phyloP scores from a whole-genome alignment of 2,888 invertebrate species.

The Antheraea yamamai region DNA sequence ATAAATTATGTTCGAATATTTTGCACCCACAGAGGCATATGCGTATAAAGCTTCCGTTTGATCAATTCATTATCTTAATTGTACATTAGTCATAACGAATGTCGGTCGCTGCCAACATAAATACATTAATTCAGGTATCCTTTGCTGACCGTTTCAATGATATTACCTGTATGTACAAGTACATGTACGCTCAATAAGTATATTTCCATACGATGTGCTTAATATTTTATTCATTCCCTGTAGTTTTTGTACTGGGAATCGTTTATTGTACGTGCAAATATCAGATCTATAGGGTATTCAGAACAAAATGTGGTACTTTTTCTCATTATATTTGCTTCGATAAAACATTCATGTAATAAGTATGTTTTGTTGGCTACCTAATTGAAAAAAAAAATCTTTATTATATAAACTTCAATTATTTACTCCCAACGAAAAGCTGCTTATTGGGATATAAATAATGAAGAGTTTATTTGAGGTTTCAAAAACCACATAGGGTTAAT shows the following conservation, averaged over 20 bases:
- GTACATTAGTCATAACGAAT: conserved; percentile 18
- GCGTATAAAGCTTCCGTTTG: not conserved
- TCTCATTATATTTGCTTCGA: not conserved
- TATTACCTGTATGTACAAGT: conserved; percentile 22
- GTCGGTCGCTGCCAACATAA: conserved; percentile 13
- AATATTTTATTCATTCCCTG: conserved; percentile 23
- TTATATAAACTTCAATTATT: too few species aligned
- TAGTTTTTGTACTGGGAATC: conserved; percentile 7
- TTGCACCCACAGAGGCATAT: not conserved
- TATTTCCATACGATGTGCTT: conserved; percentile 24
- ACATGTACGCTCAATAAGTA: not conserved
- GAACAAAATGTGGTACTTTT: not conserved
- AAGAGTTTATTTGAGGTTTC: too few species aligned
- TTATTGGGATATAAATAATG: too few species aligned
- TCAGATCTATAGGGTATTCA: not conserved
- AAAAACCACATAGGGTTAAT: too few species aligned
- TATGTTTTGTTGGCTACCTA: too few species aligned
- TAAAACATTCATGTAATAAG: not conserved
- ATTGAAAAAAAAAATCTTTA: too few species aligned
- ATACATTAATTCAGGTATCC: conserved; percentile 18
- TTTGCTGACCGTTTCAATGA: conserved; percentile 30
- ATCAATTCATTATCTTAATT: conserved; percentile 21
- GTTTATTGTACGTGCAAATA: conserved; percentile 10
- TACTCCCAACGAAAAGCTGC: too few species aligned
- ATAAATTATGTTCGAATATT: not conserved